Percentiles rank a stretch among this genome's conserved stretches.
These are phyloP conservation scores for Natrix natrix DNA, from an alignment of 2,797 vertebrate species.

Conservation along the genomic window DNA sequence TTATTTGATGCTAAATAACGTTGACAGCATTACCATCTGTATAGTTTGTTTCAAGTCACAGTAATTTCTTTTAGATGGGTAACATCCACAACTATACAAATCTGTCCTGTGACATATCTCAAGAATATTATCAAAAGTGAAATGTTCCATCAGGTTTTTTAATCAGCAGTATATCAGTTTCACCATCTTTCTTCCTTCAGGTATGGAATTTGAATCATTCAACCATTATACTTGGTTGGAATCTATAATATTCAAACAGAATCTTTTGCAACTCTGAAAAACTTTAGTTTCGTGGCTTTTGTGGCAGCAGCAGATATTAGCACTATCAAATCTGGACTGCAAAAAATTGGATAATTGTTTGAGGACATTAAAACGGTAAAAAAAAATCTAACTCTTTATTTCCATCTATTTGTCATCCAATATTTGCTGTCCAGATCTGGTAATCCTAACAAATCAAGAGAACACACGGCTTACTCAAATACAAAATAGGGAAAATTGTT, in stretches of 20 bases:
- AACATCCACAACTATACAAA: background rate
- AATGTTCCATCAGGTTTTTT: background rate
- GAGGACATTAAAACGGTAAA: background rate
- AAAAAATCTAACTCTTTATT: background rate
- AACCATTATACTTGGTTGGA: background rate
- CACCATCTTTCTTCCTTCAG: background rate
- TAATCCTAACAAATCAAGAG: background rate
- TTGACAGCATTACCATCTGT: background rate
- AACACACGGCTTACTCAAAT: background rate
- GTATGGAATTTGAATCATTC: background rate
- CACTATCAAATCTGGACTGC: background rate
- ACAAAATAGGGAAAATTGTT: background rate
- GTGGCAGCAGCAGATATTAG: background rate
- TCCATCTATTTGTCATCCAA: background rate
- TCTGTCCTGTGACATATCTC: background rate
- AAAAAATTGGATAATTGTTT: background rate
- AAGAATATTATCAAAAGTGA: background rate
- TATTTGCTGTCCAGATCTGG: background rate
- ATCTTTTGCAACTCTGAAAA: background rate
- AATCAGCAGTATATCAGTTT: background rate
- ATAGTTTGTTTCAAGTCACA: background rate
- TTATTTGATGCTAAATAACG: background rate
- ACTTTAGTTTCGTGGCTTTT: background rate
- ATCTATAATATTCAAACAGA: background rate
- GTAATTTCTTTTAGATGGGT: background rate